A percentile compares a stretch with the other conserved stretches of the same genome.
phyloP scores from a whole-genome alignment of 2,888 invertebrate genomes.

The Vanessa cardui region DNA sequence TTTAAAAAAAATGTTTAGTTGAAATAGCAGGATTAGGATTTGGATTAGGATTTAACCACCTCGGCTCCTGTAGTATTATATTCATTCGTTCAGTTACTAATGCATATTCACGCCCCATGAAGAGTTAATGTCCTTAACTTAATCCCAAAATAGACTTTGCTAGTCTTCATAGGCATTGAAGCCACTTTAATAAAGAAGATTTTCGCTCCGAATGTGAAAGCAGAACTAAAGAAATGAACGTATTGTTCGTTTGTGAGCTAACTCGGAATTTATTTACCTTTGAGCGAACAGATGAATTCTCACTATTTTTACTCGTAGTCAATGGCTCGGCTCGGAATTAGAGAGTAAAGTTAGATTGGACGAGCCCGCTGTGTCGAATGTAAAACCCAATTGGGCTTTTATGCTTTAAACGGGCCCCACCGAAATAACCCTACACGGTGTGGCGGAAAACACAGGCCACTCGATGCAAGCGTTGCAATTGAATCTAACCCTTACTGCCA shows the following conservation, averaged over 20 bases:
- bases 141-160: conserved; percentile 16
- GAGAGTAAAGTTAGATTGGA: conserved; percentile 72
- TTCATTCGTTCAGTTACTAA: conserved; percentile 12
- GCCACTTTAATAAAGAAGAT: conserved; percentile 13
- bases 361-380: conserved; percentile 66
- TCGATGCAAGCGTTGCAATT: conserved; percentile 28
- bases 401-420: conserved; percentile 71
- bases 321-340: conserved; percentile 53
- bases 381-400: conserved; percentile 77
- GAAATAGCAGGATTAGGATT: no score
- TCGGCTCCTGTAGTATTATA: no score
- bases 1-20: no score
- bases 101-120: conserved; percentile 17
- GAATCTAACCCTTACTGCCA: conserved; percentile 45
- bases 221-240: conserved; percentile 18
- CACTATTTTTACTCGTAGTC: conserved; percentile 45
- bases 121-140: conserved; percentile 12
- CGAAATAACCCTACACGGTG: conserved; percentile 64
- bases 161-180: conserved; percentile 18
- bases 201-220: conserved; percentile 16
- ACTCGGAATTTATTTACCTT: conserved; percentile 32
- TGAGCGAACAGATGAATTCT: conserved; percentile 40
- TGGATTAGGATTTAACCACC: no score
- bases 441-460: conserved; percentile 43
- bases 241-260: conserved; percentile 24